Evolutionary conservation across 2,113 vertebrate species (phyloP).

Genomic region (Mionectes macconnelli): DNA sequence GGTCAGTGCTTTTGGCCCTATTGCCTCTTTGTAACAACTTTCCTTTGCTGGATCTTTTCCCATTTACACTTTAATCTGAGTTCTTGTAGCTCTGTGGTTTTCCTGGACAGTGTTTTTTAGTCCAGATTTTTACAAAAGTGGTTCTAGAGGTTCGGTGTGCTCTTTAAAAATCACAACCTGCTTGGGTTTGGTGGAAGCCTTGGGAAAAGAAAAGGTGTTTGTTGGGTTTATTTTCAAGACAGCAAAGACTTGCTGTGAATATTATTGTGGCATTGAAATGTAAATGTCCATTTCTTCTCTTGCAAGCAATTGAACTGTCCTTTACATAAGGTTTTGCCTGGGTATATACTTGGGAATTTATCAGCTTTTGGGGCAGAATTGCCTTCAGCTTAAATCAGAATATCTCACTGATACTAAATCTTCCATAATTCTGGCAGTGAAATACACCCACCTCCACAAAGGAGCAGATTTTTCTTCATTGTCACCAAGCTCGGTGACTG

Average conservation of each 20-base stretch:
- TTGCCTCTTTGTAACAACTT: background rate
- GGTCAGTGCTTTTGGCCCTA: background rate
- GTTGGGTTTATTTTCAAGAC: background rate
- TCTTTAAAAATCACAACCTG: background rate
- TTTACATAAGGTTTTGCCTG: background rate
- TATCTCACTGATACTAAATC: background rate
- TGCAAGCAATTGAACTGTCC: constrained; percentile 24
- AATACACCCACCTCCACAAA: background rate
- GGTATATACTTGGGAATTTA: background rate
- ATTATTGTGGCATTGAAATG: constrained; percentile 23
- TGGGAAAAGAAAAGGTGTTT: background rate
- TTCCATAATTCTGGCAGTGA: background rate
- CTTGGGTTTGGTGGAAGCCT: background rate
- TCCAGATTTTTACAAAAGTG: background rate
- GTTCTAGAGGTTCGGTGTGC: background rate
- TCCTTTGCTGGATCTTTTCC: background rate
- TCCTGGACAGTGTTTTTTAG: background rate
- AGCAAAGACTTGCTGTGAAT: background rate
- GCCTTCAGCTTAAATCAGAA: constrained; percentile 5
- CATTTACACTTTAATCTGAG: background rate
- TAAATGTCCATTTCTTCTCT: constrained; percentile 12
- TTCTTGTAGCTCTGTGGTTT: background rate
- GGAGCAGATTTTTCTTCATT: constrained; percentile 34
- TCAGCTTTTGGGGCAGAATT: background rate
- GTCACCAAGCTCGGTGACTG: constrained; percentile 10